A percentile compares a stretch with the other conserved stretches of the same genome.
Evolutionary conservation across 1,140 invertebrate species (phyloP).

Genomic region (Drosophila gunungcola): DNA sequence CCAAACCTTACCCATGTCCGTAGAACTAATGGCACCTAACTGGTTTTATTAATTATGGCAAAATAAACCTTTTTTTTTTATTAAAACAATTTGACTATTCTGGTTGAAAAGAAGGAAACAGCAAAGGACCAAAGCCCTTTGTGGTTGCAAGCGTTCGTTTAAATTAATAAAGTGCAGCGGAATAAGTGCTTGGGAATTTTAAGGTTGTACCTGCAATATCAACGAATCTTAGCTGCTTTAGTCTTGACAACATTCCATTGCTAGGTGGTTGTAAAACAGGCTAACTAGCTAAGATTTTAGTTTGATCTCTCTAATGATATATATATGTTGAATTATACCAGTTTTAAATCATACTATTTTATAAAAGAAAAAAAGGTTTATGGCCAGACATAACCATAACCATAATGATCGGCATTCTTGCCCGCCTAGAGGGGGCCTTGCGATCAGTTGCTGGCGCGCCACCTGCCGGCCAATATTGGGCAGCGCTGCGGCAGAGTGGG

Average conservation of each 20-base stretch:
- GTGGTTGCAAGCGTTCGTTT: neutral
- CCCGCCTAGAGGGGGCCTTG: neutral
- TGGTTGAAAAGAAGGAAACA: neutral
- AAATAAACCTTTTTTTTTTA: conserved; percentile 50
- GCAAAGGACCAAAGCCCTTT: conserved; percentile 6
- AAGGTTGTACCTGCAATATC: neutral
- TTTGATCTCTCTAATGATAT: no score
- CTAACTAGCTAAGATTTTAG: neutral
- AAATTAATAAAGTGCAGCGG: no score
- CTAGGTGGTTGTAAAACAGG: neutral
- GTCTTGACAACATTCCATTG: neutral
- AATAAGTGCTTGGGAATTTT: conserved; percentile 3
- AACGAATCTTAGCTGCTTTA: no score
- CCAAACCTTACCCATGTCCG: conserved; percentile 22
- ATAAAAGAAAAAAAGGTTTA: no score
- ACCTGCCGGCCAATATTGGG: neutral
- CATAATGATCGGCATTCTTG: neutral
- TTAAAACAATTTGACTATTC: conserved; percentile 1
- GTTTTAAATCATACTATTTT: no score
- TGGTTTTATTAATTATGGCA: conserved; percentile 54
- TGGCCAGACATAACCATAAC: no score
- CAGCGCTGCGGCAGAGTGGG: no score
- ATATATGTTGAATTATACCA: no score
- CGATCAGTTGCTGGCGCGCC: neutral
- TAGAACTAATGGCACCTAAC: conserved; percentile 48